These are phyloP conservation scores for Myotis daubentonii DNA, from an alignment of 2,797 vertebrate genomes.

Conservation along the genomic window DNA sequence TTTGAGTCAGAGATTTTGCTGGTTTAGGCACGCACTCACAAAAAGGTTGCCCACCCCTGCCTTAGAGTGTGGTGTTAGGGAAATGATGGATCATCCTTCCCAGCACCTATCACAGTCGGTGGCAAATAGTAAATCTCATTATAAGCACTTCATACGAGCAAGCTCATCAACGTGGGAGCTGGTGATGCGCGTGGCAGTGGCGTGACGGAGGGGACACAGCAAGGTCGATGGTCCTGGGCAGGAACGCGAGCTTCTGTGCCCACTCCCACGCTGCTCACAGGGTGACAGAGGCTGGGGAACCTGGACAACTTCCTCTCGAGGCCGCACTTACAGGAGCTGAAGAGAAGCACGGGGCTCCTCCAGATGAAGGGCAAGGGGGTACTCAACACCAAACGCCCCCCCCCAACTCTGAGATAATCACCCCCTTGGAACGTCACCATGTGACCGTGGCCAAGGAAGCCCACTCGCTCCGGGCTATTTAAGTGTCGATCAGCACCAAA, in stretches of 20 bases:
- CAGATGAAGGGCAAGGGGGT: not conserved
- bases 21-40: too few relatives aligned
- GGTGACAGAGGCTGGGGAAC: not conserved
- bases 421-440: slow-evolving; percentile 20
- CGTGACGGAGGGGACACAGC: accelerated
- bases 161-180: not conserved
- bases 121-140: not conserved
- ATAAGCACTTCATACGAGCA: not conserved
- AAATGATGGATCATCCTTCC: not conserved
- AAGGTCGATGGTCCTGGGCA: accelerated
- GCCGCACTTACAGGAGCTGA: not conserved
- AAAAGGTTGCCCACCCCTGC: too few relatives aligned
- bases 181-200: not conserved
- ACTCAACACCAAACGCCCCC: not conserved
- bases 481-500: slow-evolving; percentile 56
- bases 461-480: slow-evolving; percentile 29
- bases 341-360: not conserved
- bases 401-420: not conserved
- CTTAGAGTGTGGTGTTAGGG: not conserved
- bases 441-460: slow-evolving; percentile 60
- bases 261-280: not conserved
- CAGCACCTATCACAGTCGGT: not conserved
- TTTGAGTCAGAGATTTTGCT: too few relatives aligned
- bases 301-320: not conserved
- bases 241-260: not conserved